phyloP scores from a whole-genome alignment of 1,140 invertebrate genomes.

The Adelges cooleyi region DNA sequence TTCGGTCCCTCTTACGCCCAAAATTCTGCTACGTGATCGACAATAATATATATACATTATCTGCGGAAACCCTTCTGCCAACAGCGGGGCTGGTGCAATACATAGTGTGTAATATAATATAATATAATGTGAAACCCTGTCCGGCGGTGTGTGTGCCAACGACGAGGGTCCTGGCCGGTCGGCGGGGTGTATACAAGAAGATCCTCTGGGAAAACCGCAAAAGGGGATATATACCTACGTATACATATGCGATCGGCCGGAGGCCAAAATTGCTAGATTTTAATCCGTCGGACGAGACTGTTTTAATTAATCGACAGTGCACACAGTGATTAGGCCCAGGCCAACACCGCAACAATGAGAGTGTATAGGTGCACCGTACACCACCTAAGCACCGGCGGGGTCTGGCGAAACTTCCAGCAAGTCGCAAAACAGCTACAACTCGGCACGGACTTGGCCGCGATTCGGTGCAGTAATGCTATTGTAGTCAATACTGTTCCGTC shows the following conservation, averaged over 20 bases:
- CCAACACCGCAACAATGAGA: not conserved
- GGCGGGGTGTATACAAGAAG: not conserved
- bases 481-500: too few relatives aligned
- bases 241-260: not conserved
- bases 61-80: not conserved
- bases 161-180: too few relatives aligned
- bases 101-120: too few relatives aligned
- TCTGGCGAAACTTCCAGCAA: too few relatives aligned
- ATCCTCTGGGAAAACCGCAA: slow-evolving; percentile 24
- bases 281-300: not conserved
- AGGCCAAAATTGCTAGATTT: slow-evolving; percentile 1
- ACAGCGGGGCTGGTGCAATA: too few relatives aligned
- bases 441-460: too few relatives aligned
- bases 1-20: too few relatives aligned
- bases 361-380: not conserved
- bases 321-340: not conserved
- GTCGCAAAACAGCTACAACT: too few relatives aligned
- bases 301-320: slow-evolving; percentile 4
- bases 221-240: too few relatives aligned
- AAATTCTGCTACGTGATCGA: not conserved
- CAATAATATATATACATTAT: not conserved
- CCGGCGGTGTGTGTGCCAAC: not conserved
- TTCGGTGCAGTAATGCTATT: too few relatives aligned
- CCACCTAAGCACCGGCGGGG: too few relatives aligned
- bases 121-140: too few relatives aligned